These are phyloP conservation scores for Excalfactoria chinensis DNA, from an alignment of 2,113 vertebrate species.

Conservation along the genomic window DNA sequence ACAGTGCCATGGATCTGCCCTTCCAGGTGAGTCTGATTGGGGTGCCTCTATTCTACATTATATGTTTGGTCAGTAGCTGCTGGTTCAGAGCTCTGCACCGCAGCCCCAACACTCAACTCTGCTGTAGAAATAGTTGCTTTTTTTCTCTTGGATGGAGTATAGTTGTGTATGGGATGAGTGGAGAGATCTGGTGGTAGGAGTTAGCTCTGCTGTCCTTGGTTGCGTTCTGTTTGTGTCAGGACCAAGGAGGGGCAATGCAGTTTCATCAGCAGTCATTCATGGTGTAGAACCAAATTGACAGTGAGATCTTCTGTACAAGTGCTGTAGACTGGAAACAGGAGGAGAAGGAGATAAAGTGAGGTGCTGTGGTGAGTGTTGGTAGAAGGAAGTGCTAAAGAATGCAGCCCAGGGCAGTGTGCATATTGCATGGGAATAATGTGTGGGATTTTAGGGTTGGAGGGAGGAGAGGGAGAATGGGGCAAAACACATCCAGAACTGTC, in stretches of 20 bases:
- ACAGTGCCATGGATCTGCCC: conserved; percentile 93
- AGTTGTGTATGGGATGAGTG: neutral
- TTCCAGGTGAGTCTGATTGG: conserved; percentile 90
- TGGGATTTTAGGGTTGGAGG: neutral
- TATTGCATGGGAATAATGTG: rapidly evolving
- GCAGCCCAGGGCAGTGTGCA: neutral
- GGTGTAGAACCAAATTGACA: neutral
- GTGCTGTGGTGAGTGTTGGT: neutral
- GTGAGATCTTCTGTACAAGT: neutral
- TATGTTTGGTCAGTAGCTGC: neutral
- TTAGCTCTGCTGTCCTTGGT: neutral
- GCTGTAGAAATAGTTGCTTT: rapidly evolving
- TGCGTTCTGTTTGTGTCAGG: neutral
- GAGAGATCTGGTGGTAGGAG: neutral
- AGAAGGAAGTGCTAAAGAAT: neutral
- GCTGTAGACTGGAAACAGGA: neutral
- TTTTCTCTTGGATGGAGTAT: rapidly evolving
- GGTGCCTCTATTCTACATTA: neutral
- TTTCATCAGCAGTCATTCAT: neutral
- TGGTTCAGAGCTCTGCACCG: neutral
- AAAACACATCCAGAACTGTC: neutral
- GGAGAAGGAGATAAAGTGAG: neutral
- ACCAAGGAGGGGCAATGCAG: neutral
- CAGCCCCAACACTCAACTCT: neutral
- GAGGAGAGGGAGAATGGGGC: neutral